These are phyloP conservation scores for Scolopax rusticola DNA, from an alignment of 2,797 vertebrate species.

Conservation along the genomic window DNA sequence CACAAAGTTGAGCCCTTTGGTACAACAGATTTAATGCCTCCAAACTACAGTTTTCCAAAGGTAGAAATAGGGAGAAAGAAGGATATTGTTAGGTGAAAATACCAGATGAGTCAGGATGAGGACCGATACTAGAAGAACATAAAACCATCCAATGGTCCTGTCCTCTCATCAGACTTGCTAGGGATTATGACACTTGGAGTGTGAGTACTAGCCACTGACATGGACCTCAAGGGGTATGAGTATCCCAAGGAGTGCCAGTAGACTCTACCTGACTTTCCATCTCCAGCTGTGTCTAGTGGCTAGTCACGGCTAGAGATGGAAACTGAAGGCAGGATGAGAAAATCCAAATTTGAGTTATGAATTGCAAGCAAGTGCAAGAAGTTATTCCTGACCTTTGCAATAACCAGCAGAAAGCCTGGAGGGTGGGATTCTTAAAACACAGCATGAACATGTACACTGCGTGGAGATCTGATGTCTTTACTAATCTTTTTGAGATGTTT, in stretches of 20 bases:
- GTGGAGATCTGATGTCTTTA: neutral
- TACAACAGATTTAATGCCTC: neutral
- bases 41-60: neutral
- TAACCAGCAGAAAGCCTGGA: neutral
- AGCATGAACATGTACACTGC: accelerated
- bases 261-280: neutral
- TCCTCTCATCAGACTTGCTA: neutral
- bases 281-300: neutral
- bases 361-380: neutral
- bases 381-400: neutral
- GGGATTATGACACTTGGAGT: neutral
- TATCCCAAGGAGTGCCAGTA: neutral
- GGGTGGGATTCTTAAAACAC: neutral
- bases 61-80: neutral
- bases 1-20: neutral
- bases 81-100: neutral
- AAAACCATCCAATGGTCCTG: neutral
- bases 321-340: neutral
- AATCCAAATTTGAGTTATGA: neutral
- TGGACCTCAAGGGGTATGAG: neutral
- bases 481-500: neutral
- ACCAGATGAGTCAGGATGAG: neutral
- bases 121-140: neutral
- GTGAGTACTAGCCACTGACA: neutral
- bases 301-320: neutral